A percentile compares a stretch with the other conserved stretches of the same genome.
phyloP scores from a whole-genome alignment of 64 coral and sea anemone species.

The Stichodactyla mertensii region DNA sequence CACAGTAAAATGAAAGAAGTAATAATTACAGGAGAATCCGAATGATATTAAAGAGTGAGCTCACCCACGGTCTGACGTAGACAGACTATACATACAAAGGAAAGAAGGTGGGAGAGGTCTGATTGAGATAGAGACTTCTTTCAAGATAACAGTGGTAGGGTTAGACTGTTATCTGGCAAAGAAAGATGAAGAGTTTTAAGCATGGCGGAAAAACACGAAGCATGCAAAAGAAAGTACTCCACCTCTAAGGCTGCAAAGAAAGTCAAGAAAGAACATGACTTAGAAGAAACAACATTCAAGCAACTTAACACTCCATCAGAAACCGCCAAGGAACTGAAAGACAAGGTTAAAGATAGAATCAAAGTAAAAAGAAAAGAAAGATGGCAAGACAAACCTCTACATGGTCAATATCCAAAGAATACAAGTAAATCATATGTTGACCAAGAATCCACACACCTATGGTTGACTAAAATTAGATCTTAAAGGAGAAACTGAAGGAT shows the following conservation, averaged over 20 bases:
- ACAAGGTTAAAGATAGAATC: background rate
- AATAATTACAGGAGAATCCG: background rate
- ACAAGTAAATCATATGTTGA: background rate
- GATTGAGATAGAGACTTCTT: background rate
- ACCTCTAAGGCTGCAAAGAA: background rate
- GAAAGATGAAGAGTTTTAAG: background rate
- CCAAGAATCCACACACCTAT: background rate
- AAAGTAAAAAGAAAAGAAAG: background rate
- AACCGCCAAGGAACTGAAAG: too few species aligned
- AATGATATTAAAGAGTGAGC: slow-evolving; percentile 18
- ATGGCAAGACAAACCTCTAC: background rate
- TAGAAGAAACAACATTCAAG: background rate
- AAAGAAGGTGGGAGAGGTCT: background rate
- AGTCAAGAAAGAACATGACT: background rate
- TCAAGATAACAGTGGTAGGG: slow-evolving; percentile 9
- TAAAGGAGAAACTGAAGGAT: too few species aligned
- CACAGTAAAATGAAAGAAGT: slow-evolving; percentile 29
- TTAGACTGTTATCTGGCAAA: background rate
- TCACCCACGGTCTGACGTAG: background rate
- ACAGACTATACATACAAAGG: slow-evolving; percentile 10
- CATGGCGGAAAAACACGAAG: slow-evolving; percentile 12
- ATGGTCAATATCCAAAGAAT: background rate
- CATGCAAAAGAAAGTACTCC: background rate
- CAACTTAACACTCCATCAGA: background rate
- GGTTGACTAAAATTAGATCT: background rate